A percentile compares a stretch with the other conserved stretches of the same genome.
Evolutionary conservation across 2,797 vertebrate species (phyloP).

Genomic region (Amblyopsis hoosieri): DNA sequence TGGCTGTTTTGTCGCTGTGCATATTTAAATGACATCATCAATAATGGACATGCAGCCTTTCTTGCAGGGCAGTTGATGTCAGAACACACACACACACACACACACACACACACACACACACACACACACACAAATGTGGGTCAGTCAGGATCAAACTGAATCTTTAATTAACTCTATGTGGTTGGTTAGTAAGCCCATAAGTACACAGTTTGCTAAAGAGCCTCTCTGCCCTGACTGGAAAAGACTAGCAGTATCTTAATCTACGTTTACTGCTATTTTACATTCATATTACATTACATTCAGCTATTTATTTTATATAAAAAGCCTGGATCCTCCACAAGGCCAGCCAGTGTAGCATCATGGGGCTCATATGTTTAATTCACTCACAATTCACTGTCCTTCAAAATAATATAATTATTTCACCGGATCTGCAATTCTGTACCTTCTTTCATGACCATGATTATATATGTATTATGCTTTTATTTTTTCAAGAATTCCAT

Average conservation of each 20-base stretch:
- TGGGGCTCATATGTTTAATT: not conserved
- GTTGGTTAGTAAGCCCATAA: conserved; percentile 41
- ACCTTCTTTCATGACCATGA: not conserved
- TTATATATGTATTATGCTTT: no score
- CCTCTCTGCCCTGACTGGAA: not conserved
- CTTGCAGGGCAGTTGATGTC: conserved; percentile 34
- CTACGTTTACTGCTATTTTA: no score
- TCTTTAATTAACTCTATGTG: conserved; percentile 50
- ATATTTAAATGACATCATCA: conserved; percentile 76
- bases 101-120: conserved; percentile 18
- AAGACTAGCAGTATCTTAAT: no score
- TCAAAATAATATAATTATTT: not conserved
- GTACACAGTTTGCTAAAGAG: conserved; percentile 26
- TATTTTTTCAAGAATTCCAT: no score
- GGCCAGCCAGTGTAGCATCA: not conserved
- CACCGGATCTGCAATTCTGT: not conserved
- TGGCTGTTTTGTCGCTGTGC: conserved; percentile 69
- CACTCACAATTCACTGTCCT: not conserved
- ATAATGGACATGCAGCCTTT: conserved; percentile 63
- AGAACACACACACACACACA: conserved; percentile 9
- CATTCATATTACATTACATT: not conserved
- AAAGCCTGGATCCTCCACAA: not conserved
- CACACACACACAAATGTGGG: conserved; percentile 29
- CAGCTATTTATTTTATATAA: no score
- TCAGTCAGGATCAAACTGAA: conserved; percentile 34